Conservation (phyloP, 2,113 vertebrate species). For the Alouatta palliata region DNA sequence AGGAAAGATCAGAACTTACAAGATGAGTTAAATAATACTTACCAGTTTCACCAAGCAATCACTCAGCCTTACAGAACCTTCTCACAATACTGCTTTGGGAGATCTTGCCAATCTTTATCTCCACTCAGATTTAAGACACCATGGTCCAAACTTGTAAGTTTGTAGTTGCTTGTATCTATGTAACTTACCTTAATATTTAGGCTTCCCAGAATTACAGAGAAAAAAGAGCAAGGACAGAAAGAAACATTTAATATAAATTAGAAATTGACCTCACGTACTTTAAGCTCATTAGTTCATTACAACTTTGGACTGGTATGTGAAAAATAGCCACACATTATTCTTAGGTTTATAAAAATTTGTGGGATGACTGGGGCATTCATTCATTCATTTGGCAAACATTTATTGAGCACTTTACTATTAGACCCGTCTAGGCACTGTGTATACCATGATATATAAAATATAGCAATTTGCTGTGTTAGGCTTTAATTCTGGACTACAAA, state of each 20-base stretch:
- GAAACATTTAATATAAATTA: not conserved
- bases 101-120: not conserved
- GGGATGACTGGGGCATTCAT: not conserved
- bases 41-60: not conserved
- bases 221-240: not conserved
- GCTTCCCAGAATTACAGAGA: not conserved
- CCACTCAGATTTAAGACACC: not conserved
- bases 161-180: not conserved
- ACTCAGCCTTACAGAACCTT: not conserved
- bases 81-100: not conserved
- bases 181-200: not conserved
- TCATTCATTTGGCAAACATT: not conserved
- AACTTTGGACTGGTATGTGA: not conserved
- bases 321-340: not conserved
- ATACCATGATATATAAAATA: not conserved
- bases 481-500: not conserved
- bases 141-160: not conserved
- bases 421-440: not conserved
- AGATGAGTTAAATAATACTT: not conserved
- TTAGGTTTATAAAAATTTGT: not conserved
- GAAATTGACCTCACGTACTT: not conserved
- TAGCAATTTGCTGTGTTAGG: not conserved
- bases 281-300: not conserved
- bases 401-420: not conserved
- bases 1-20: not conserved